These are phyloP conservation scores for Plemyria rubiginata DNA, from an alignment of 2,888 invertebrate species.

Conservation along the genomic window DNA sequence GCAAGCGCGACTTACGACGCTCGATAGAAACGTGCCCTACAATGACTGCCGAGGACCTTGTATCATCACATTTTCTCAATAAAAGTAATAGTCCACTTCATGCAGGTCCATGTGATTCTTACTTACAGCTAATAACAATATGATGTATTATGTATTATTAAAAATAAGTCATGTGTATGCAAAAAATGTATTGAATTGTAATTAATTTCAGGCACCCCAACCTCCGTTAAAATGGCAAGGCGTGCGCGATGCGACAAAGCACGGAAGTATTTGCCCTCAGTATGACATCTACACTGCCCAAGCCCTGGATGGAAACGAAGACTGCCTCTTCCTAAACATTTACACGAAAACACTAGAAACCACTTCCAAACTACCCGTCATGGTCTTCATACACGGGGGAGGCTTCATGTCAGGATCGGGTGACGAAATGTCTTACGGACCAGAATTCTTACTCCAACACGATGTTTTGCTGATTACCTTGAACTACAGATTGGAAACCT, in stretches of 20 bases:
- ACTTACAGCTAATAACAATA: too few species aligned
- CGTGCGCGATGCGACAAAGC: slow-evolving; percentile 50
- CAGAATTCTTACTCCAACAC: slow-evolving; percentile 57
- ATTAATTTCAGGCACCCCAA: slow-evolving; percentile 54
- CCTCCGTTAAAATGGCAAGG: slow-evolving; percentile 57
- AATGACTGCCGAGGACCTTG: too few species aligned
- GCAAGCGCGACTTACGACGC: too few species aligned
- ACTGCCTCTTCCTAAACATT: slow-evolving; percentile 62
- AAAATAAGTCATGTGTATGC: too few species aligned
- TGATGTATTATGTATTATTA: too few species aligned
- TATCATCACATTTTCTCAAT: too few species aligned
- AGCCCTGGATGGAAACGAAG: slow-evolving; percentile 52
- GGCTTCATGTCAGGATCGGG: slow-evolving; percentile 58
- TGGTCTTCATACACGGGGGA: slow-evolving; percentile 64
- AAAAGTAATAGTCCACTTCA: too few species aligned
- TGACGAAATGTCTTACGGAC: slow-evolving; percentile 52
- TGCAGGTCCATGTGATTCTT: too few species aligned
- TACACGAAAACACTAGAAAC: slow-evolving; percentile 53
- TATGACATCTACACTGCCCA: slow-evolving; percentile 45
- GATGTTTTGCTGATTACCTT: slow-evolving; percentile 59
- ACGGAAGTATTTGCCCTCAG: slow-evolving; percentile 56
- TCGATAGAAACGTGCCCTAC: too few species aligned
- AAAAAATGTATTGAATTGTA: too few species aligned
- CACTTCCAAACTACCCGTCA: slow-evolving; percentile 50
- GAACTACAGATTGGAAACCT: slow-evolving; percentile 66